Evolutionary conservation across 2,888 invertebrate species (phyloP).

Genomic region (Cepaea hortensis): DNA sequence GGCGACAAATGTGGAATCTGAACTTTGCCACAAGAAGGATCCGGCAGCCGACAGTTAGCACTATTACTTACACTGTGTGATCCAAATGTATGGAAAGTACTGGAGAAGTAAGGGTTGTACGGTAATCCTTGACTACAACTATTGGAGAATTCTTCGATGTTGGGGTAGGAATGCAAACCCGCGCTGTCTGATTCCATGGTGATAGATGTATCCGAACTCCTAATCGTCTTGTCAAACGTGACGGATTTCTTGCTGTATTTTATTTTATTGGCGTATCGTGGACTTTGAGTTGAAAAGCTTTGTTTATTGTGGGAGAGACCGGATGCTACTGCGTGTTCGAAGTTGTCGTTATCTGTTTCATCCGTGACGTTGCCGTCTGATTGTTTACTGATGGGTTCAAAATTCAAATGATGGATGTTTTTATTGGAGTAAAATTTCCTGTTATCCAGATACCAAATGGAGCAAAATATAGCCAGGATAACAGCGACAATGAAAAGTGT

Average conservation of each 20-base stretch:
- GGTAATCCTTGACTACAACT: not conserved
- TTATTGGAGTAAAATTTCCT: slow-evolving; percentile 5
- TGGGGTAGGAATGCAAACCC: not conserved
- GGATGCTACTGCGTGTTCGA: not conserved
- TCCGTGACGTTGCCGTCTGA: not conserved
- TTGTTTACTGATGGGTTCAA: not conserved
- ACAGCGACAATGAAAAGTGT: slow-evolving; percentile 51
- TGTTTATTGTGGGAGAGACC: too few species aligned
- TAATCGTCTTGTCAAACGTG: slow-evolving; percentile 48
- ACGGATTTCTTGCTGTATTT: slow-evolving; percentile 47
- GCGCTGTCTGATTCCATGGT: not conserved
- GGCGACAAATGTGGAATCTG: too few species aligned
- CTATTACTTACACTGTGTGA: not conserved
- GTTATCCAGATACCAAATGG: slow-evolving; percentile 50
- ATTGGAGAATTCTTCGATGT: not conserved
- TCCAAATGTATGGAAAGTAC: not conserved
- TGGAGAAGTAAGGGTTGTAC: not conserved
- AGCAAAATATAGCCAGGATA: slow-evolving; percentile 48
- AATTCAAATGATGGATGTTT: not conserved
- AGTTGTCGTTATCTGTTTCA: not conserved
- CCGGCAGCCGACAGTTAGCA: too few species aligned
- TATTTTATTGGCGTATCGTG: not conserved
- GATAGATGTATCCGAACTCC: slow-evolving; percentile 19
- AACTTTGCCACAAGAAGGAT: too few species aligned
- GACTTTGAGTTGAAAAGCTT: not conserved